Base-by-base conservation (phyloP, 2,113 vertebrate genomes). In the Nematolebias whitei region DNA sequence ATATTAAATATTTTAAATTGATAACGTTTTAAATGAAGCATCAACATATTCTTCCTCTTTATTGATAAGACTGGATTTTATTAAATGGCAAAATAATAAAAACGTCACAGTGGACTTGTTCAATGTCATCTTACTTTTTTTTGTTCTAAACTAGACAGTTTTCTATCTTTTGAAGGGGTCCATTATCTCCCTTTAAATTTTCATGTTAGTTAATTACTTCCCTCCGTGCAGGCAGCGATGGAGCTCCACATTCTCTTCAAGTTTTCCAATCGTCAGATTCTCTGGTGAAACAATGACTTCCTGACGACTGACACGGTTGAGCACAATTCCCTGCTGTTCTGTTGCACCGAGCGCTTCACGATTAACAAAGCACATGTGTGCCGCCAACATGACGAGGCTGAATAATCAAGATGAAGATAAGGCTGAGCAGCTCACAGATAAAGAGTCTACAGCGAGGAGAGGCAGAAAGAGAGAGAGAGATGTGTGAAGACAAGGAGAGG, bases 291-390 rank as follows among this genome's bases (percentile, higher is more conserved):
- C 47, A 74, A 60, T 57, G 4, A 71, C 57, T 48, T 58, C 26
- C 63, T 55, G 70, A 38, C 71, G 45, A 0, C 47, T 9, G 13
- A 68, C 50, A 47, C 48, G 19, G 18, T 18, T 57, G 16, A 52
- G 59, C 62, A 54, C 64, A 58, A 71, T 60, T 55, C 44, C 47
- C 74, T 29, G 16, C 48, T 38, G 55, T 61, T 50, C 64, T 47
- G 35, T 12, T n/a, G 60, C 56, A 4, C 29, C 1, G 29, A 74
- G 38, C 70, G 78, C 77, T 50, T 89, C 82, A 74, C 69, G 48
- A 79, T 40, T 63, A 77, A 66, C 67, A 59, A 64, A 76, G 64
- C 64, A 59, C 64, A 50, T 35, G 66, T 59, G 78, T 54, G 54
- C 67, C 52, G 71, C 50, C 12, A 61, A 72, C 69, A 67, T 11